Base-by-base conservation (phyloP, 2,113 vertebrate genomes). In the Procapra przewalskii region DNA sequence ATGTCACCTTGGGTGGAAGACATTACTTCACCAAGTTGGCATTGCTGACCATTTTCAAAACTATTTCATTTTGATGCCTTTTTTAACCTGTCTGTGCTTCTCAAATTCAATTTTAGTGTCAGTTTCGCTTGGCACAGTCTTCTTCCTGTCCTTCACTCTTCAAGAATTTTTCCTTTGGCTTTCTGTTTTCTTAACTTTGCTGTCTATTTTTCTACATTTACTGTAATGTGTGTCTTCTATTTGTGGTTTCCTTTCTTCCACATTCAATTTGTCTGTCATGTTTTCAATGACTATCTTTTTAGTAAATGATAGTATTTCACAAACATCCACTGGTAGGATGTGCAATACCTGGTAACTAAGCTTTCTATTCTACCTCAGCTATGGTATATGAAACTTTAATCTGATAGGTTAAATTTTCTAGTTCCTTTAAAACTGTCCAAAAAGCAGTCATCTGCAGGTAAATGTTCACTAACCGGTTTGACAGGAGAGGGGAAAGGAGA, bases 291-390 rank as follows among this genome's bases (percentile, higher is more conserved):
- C 97, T 95, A 14, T 87, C 50, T 85, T 94, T 89, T 52, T 67
- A 97, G 87, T 84, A 89, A 97, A 98, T 85, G 94, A 96, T 89
- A 97, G 77, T 88, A 97, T 94, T 97, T 97, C 88, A 96, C 88
- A 90, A 97, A 83, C 50, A 96, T 59, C 57, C 94, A 23, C 86
- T 81, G 27, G 62, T 75, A 90, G 54, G 85, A 88, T 54, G 88
- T 91, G 15, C 71, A 59, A 50, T 36, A 59, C 17, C 85, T 92
- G 59, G 89, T 91, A 95, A 60, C 64, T 88, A 84, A 83, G 60
- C 91, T 90, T 97, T 85, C 86, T 29, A 86, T 54, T 87, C 83
- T n/a, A 60, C 36, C n/a, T 90, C 80, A 93, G 91, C 89, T 93
- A 89, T 7, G 54, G 48, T 43, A 52, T n/a, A 50, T 15, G 90